phyloP scores from a whole-genome alignment of 2,797 vertebrate species.

The Megaceryle alcyon region DNA sequence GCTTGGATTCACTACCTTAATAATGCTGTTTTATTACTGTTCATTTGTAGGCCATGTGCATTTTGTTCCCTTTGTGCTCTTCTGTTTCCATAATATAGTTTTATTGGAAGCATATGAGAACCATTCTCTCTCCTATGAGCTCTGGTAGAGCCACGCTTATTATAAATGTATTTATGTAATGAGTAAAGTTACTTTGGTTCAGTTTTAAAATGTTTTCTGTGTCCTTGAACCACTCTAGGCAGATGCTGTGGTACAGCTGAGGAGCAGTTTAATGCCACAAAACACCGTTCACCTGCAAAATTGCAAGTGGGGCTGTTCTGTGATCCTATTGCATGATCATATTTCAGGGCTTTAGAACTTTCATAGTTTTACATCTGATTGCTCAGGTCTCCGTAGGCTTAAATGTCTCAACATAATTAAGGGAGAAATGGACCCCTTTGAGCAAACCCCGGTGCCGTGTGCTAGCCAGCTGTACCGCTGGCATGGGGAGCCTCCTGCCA shows the following conservation, averaged over 20 bases:
- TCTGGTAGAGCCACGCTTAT: neutral
- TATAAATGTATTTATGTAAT: neutral
- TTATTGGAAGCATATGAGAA: neutral
- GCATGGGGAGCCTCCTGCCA: neutral
- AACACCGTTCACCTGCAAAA: neutral
- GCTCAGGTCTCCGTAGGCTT: neutral
- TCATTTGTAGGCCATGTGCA: neutral
- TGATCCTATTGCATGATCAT: fast-evolving
- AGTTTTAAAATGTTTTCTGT: neutral
- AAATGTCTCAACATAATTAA: neutral
- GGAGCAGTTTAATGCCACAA: neutral
- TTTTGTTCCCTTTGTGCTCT: neutral
- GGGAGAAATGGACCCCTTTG: neutral
- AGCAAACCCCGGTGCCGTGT: fast-evolving
- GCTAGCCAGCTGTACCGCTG: neutral
- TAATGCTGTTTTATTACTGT: neutral
- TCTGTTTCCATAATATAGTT: neutral
- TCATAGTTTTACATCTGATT: neutral
- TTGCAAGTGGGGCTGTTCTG: neutral
- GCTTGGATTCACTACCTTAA: neutral
- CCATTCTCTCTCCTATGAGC: neutral
- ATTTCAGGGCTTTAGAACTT: neutral
- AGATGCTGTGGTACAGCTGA: neutral
- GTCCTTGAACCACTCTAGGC: neutral
- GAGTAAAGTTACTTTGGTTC: neutral